Evolutionary conservation across 2,888 invertebrate species (phyloP), one percentile per base, ranked within the genome.

Genomic region (Xanthorhoe spadicearia): DNA sequence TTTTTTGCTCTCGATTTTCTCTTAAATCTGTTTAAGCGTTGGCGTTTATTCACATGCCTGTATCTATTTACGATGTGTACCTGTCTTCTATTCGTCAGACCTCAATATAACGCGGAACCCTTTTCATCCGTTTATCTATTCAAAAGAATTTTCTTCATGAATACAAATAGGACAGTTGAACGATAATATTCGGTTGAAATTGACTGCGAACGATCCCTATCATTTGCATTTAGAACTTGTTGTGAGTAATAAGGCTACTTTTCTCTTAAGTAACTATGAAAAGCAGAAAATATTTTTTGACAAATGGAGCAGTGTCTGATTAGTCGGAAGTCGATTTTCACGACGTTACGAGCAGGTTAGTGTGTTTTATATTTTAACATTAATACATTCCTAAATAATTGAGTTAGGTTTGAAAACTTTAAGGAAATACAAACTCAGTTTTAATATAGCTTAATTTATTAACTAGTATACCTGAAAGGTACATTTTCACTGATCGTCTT

Each of bases 101-200:
- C 79, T 78, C 78, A 76, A 79, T 83, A 82, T 84, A 82, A 82
- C 79, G 78, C 78, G 79, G 76, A 84, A 83, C 85, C 86, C 83
- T 83, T 85, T 80, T 82, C 79, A 82, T 80, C 82, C 82, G 82
- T 83, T 87, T 87, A 87, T 83, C 82, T 84, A 86, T 87, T 87
- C 87, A 83, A 83, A 78, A 80, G 81, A 85, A 84, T 80, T 83
- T 83, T 83, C 83, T 83, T 79, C 79, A 86, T 88, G 88, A 88
- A 88, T 88, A 88, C 83, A 84, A 87, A 87, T 87, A 83, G 80
- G 80, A 75, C 76, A 78, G 80, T 80, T 78, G 83, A 84, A 83
- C 82, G 83, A 83, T 85, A 83, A 84, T 83, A 83, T 86, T 84
- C 79, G 77, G 74, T 74, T 72, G 79, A 85, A 85, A 86, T 86